Evolutionary conservation across 1,140 invertebrate genomes (phyloP), one percentile per base, ranked within the genome.

Genomic region (Contarinia nasturtii): DNA sequence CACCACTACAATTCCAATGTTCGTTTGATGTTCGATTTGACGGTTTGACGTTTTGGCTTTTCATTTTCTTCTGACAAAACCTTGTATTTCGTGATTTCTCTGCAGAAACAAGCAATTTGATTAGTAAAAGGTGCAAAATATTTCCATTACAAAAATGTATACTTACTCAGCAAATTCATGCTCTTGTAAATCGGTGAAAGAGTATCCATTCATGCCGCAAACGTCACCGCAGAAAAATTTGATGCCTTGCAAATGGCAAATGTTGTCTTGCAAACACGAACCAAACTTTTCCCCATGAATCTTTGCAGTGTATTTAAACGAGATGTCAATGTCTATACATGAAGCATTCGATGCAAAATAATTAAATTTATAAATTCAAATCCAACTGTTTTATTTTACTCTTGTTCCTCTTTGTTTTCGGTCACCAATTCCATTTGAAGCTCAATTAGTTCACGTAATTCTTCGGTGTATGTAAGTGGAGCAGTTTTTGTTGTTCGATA

Each of bases 201-300:
- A 80, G 65, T 82, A 96, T 2, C 93, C 92, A 71, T 87, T 86
- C 60, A 80, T 83, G 44, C 95, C 95, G 79, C 83, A 95, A 15
- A 94, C 85, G 68, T 92, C 87, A 1, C 86, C 86, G 56, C 80
- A 80, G 55, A 89, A 86, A 56, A 96, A 92, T 56, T 86, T 83
- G 2, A 92, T 77, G 18, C 78, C 77, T 34, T 77, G 69, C 18
- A 81, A 72, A 17, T 81, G 75, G 57, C 92, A 95, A 43, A 82
- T 74, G 11, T 74, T 68, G 64, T 95, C 83, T n/a, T n/a, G n/a
- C n/a, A n/a, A 2, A 97, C 73, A 52, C 76, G 73, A 21, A 81
- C 66, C 15, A 91, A 65, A 55, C 82, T 73, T 21, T n/a, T n/a
- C n/a, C n/a, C n/a, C n/a, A n/a, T n/a, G n/a, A n/a, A n/a, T n/a